Evolutionary conservation across 1,140 invertebrate species (phyloP), one percentile per base, ranked within the genome.

Genomic region (Lasaia peninsularis): DNA sequence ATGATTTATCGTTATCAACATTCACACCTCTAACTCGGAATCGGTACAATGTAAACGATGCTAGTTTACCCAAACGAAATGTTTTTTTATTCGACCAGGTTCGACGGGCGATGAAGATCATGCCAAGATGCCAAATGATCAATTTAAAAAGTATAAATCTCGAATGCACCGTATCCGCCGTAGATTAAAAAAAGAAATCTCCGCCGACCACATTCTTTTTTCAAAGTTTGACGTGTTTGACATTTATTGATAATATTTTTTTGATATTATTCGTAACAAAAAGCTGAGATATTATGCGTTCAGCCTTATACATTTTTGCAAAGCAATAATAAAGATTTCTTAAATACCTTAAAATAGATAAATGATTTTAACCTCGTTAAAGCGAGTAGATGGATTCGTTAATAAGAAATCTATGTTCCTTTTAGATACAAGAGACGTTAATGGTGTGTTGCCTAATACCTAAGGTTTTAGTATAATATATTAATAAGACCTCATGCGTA

Each of bases 61-160:
- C 57, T 48, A 58, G 72, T 73, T 70, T 71, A 79, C 65, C 67
- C 63, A 60, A 72, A 68, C 62, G 53, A 63, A 63, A 62, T 76
- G 71, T 78, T 75, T 76, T 79, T 71, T 52, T 48, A 69, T 68
- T 73, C 65, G 31, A 65, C 44, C 62, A 59, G 61, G 60, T 55
- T 65, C 58, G 24, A 63, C 56, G 58, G 58, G 60, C 60, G 72
- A 66, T 75, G 73, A 75, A 65, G 70, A 67, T 69, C 57, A 44
- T 61, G 65, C 70, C 67, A 71, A 63, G 55, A 68, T 67, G 58
- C 62, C 52, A 56, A 62, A 50, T 54, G 63, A 70, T 63, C 70
- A 65, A 74, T 76, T 78, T 71, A 67, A 77, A 73, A 78, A 69
- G 52, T 69, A 67, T 73, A 69, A 75, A 56, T 44, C 53, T 56